phyloP scores from a whole-genome alignment of 2,888 invertebrate genomes.

The Cepaea hortensis region DNA sequence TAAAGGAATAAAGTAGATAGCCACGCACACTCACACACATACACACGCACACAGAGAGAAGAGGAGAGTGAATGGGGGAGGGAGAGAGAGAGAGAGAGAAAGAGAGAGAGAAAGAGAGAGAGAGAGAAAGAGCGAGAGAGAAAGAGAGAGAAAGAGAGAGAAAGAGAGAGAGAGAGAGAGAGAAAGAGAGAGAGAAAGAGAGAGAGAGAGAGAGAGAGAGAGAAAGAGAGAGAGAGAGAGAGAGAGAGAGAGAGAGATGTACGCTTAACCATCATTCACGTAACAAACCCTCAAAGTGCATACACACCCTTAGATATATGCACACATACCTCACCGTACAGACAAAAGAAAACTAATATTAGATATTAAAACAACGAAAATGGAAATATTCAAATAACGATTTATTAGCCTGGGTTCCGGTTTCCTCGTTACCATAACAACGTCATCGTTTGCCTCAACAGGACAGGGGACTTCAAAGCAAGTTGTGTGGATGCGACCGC shows the following conservation, averaged over 20 bases:
- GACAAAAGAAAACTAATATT: not conserved
- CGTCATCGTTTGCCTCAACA: not conserved
- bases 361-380: not conserved
- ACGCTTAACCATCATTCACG: not conserved
- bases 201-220: not conserved
- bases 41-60: no score
- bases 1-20: no score
- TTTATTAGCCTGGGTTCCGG: not conserved
- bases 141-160: not conserved
- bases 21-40: no score
- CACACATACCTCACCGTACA: not conserved
- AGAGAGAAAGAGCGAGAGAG: not conserved
- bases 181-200: not conserved
- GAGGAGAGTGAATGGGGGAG: no score
- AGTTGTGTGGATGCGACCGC: not conserved
- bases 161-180: not conserved
- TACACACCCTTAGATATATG: not conserved
- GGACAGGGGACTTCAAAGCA: conserved; percentile 8
- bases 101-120: not conserved
- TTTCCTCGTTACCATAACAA: conserved; percentile 29
- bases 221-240: not conserved
- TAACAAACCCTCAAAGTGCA: not conserved
- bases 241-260: not conserved
- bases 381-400: not conserved
- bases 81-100: not conserved